Evolutionary conservation across 2,888 invertebrate species (phyloP).

Genomic region (Amphipyra tragopoginis): DNA sequence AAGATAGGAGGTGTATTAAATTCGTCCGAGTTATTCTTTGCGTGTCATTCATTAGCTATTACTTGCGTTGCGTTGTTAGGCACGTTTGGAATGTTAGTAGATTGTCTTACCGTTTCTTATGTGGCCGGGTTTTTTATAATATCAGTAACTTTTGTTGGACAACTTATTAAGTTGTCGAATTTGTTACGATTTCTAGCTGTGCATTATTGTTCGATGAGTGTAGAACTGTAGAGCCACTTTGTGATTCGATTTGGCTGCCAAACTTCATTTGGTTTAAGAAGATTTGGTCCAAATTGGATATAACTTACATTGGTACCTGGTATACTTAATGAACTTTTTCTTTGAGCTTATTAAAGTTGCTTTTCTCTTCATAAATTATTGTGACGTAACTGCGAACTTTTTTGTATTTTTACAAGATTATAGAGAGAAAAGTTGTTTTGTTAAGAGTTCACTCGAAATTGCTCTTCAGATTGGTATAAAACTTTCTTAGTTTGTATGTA

Average conservation of each 20-base stretch:
- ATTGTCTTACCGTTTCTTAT: conserved; percentile 47
- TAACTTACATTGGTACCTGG: conserved; percentile 28
- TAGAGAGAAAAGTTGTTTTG: conserved; percentile 2
- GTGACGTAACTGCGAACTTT: conserved; percentile 13
- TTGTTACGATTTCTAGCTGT: conserved; percentile 5
- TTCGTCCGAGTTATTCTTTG: conserved; percentile 58
- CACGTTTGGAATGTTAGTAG: conserved; percentile 63
- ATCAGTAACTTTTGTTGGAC: conserved; percentile 6
- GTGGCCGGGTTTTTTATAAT: conserved; percentile 20
- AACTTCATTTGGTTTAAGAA: conserved; percentile 26
- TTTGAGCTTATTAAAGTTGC: conserved; percentile 38
- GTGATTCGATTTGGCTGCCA: conserved; percentile 17
- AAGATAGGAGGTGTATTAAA: conserved; percentile 51
- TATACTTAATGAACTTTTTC: conserved; percentile 32
- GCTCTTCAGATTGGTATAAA: background rate
- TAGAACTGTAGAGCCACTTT: conserved; percentile 12
- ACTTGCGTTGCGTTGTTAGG: conserved; percentile 59
- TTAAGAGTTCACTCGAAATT: background rate
- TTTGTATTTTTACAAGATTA: conserved; percentile 21
- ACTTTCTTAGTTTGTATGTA: no score
- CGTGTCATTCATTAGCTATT: conserved; percentile 67
- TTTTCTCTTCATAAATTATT: conserved; percentile 35
- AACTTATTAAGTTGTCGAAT: conserved; percentile 18
- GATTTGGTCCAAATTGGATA: conserved; percentile 23
- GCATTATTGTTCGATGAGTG: conserved; percentile 10